Conservation (phyloP, 2,888 invertebrate genomes). For the Ormyrus labotus region DNA sequence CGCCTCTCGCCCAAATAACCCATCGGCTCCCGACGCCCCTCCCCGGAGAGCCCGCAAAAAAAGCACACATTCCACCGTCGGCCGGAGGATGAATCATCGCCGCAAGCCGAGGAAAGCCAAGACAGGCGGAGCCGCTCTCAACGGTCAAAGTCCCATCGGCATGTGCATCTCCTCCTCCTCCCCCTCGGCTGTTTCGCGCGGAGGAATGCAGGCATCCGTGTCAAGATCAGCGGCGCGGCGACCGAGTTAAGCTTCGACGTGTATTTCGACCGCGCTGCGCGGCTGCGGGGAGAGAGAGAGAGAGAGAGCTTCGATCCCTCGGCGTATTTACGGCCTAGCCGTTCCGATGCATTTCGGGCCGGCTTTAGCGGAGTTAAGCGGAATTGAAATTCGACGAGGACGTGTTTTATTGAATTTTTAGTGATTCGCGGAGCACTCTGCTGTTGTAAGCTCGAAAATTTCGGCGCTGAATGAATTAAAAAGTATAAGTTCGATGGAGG, state of each 20-base stretch:
- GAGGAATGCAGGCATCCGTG: slow-evolving; percentile 63
- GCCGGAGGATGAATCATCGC: slow-evolving; percentile 30
- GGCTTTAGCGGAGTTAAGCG: no score
- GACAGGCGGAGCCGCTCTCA: neutral
- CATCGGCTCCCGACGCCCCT: neutral
- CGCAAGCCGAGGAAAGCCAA: neutral
- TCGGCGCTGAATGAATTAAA: no score
- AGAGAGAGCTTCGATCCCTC: no score
- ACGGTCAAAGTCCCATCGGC: slow-evolving; percentile 48
- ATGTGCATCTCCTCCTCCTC: neutral
- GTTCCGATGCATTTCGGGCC: no score
- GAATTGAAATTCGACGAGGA: no score
- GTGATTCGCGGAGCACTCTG: no score
- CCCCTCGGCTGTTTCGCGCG: slow-evolving; percentile 9
- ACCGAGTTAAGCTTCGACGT: slow-evolving; percentile 3
- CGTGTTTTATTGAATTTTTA: no score
- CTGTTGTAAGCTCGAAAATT: no score
- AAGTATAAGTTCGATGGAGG: no score
- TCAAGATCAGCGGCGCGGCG: slow-evolving; percentile 65
- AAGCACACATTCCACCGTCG: neutral
- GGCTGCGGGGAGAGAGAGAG: no score
- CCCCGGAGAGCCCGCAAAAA: neutral
- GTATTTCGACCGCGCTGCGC: neutral
- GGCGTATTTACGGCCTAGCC: no score
- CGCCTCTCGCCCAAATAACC: neutral